Percentiles rank a stretch among this genome's conserved stretches.
phyloP scores from a whole-genome alignment of 2,797 vertebrate species.

The Galago senegalensis region DNA sequence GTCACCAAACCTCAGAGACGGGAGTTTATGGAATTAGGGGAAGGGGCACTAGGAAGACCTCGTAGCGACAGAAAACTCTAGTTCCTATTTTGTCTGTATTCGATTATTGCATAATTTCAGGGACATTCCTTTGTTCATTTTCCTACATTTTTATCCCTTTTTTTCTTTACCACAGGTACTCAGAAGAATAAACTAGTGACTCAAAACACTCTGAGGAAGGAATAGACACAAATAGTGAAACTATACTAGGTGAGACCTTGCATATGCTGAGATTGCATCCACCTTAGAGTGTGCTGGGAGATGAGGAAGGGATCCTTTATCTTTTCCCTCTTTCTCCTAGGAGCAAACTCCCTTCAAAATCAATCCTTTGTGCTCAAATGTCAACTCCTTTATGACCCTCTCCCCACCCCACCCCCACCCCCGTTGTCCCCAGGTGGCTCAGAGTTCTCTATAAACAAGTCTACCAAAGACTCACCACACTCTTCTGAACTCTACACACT shows the following conservation, averaged over 20 bases:
- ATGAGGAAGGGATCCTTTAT: too few relatives aligned
- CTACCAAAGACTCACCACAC: neutral
- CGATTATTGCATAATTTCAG: constrained; percentile 29
- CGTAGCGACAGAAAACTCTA: neutral
- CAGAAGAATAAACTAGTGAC: neutral
- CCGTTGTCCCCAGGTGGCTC: neutral
- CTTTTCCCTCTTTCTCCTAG: neutral
- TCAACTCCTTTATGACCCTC: neutral
- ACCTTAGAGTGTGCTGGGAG: neutral
- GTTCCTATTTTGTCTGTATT: neutral
- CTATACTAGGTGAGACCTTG: neutral
- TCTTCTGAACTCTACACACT: neutral
- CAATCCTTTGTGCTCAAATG: neutral
- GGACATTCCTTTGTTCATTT: constrained; percentile 10
- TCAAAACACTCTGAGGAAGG: neutral
- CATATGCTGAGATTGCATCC: neutral
- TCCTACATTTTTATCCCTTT: neutral
- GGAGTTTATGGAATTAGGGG: neutral
- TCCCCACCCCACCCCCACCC: too few relatives aligned
- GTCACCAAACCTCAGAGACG: neutral
- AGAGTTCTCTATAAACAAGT: neutral
- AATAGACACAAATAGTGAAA: neutral
- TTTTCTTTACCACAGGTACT: neutral
- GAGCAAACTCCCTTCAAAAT: neutral
- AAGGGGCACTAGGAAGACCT: neutral